Base-by-base conservation (phyloP, 2,113 vertebrate genomes). In the Australoheros scitulus region DNA sequence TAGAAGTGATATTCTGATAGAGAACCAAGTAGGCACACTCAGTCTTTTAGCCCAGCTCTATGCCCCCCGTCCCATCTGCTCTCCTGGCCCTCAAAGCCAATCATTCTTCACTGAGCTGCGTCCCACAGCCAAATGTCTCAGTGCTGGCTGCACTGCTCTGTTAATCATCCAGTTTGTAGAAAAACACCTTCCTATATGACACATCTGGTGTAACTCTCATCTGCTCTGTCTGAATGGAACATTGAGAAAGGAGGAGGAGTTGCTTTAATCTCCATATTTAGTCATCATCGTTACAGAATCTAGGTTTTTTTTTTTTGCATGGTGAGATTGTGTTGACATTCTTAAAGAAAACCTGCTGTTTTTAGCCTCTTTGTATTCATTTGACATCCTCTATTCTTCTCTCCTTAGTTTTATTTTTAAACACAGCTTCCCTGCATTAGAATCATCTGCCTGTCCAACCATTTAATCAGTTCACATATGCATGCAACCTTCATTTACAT, bases 101-200 rank as follows among this genome's bases (percentile, higher is more conserved):
- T 90, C 91, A 82, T 77, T 88, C 87, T 88, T 79, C 80, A 56
- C 79, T 61, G 79, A 82, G 75, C 90, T 65, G 76, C 6, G 18
- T 11, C 7, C 68, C 77, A 24, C 55, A 77, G 92, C 85, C 91
- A 91, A 93, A 75, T 80, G 86, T 80, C 81, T 91, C 89, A 68
- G 18, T 79, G 79, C 88, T 75, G 84, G 70, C 87, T 82, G 76
- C 64, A 18, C 55, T 22, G 76, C 88, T 89, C 84, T 91, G 88
- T 91, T 94, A 91, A 93, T 91, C 90, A 93, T 92, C 91, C 90
- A 90, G 89, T 94, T 94, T 94, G 89, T 90, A 82, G 76, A 84
- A 83, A 87, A 92, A 41, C 83, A 79, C 82, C 90, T 89, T 93
- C 86, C 88, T 84, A 78, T 93, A 79, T 90, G 91, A 93, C 91